Evolutionary conservation across 2,888 invertebrate species (phyloP).

Genomic region (Resseliella maxima): DNA sequence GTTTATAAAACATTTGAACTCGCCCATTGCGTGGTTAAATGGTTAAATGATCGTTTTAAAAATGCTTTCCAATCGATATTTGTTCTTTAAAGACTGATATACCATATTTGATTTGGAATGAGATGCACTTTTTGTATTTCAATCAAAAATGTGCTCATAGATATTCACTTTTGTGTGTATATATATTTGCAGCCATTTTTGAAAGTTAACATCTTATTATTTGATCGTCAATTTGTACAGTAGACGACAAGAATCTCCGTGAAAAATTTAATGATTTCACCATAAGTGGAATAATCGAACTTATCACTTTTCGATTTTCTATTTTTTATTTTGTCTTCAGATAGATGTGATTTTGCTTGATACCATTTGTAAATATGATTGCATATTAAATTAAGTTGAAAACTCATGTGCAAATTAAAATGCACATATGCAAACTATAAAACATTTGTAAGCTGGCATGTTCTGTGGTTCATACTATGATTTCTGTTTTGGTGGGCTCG

Average conservation of each 20-base stretch:
- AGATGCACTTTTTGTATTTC: slow-evolving; percentile 11
- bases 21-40: neutral
- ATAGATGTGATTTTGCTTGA: neutral
- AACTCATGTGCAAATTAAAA: slow-evolving; percentile 37
- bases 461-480: neutral
- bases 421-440: neutral
- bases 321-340: neutral
- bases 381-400: slow-evolving; percentile 11
- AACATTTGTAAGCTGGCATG: neutral
- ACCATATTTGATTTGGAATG: slow-evolving; percentile 15
- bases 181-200: neutral
- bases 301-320: slow-evolving; percentile 3
- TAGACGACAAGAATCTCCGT: neutral
- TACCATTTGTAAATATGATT: slow-evolving; percentile 26
- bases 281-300: slow-evolving; percentile 10
- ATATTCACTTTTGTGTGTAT: neutral
- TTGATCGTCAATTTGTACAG: neutral
- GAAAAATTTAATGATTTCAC: neutral
- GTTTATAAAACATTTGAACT: too few relatives aligned
- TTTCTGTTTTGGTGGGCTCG: neutral
- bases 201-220: slow-evolving; percentile 26
- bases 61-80: neutral
- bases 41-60: neutral
- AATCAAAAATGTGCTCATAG: neutral
- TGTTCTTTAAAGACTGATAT: neutral